Percentiles rank a stretch among this genome's conserved stretches.
Conservation (phyloP, 2,797 vertebrate genomes). For the Malurus splendens region DNA sequence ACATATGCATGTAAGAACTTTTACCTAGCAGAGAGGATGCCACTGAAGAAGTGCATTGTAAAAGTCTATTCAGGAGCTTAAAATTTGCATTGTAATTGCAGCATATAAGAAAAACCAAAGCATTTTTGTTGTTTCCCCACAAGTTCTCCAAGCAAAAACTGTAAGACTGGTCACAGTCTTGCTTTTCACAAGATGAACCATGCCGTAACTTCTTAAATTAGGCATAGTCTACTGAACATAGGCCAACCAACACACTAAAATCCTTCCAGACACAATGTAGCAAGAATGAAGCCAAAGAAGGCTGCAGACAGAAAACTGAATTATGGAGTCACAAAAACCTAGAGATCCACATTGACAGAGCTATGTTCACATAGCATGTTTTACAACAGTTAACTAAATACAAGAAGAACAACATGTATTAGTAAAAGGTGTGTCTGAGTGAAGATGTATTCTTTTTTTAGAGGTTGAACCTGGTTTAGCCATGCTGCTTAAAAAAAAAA, state of each 20-base stretch:
- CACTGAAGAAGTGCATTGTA: not conserved
- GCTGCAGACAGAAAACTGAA: not conserved
- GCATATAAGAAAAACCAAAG: not conserved
- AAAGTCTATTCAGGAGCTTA: not conserved
- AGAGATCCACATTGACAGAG: not conserved
- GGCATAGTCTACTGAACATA: not conserved
- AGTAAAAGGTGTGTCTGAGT: not conserved
- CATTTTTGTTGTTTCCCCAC: not conserved
- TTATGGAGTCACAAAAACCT: not conserved
- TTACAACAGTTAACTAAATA: not conserved
- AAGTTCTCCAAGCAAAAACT: not conserved
- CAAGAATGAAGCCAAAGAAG: not conserved
- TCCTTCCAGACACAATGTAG: not conserved
- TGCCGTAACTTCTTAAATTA: not conserved
- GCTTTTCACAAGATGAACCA: constrained; percentile 11
- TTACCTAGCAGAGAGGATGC: not conserved
- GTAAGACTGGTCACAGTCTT: not conserved
- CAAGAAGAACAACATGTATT: not conserved
- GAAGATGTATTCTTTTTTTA: not conserved
- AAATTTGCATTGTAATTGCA: not conserved
- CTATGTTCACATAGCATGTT: not conserved
- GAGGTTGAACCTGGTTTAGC: not conserved
- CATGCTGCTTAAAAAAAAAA: not conserved
- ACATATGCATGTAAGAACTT: not conserved
- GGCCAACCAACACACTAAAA: not conserved